Percentiles rank a stretch among this genome's conserved stretches.
phyloP scores from a whole-genome alignment of 2,888 invertebrate genomes.

The Heteropelma amictum region DNA sequence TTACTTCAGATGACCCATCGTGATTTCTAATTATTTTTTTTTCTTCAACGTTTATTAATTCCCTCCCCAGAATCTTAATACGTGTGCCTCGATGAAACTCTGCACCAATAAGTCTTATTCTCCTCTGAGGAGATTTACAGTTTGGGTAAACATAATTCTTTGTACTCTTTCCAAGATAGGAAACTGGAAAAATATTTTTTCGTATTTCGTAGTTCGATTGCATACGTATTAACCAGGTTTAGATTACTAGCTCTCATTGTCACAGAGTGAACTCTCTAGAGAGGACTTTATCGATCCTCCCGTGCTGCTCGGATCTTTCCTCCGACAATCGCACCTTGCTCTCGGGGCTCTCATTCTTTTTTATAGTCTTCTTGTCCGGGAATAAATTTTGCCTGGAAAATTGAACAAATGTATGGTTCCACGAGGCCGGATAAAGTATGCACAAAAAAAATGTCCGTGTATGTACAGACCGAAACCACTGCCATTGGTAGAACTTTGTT shows the following conservation, averaged over 20 bases:
- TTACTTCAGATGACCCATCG: too few relatives aligned
- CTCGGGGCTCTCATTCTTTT: constrained; percentile 12
- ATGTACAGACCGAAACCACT: constrained; percentile 45
- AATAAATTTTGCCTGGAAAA: constrained; percentile 32
- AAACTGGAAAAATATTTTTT: constrained; percentile 49
- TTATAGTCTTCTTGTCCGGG: constrained; percentile 21
- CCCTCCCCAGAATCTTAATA: too few relatives aligned
- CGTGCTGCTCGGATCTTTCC: constrained; percentile 27
- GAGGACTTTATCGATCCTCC: constrained; percentile 3
- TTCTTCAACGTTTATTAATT: too few relatives aligned
- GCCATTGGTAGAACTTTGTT: constrained; percentile 9
- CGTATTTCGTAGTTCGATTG: too few relatives aligned
- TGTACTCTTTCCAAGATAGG: background rate
- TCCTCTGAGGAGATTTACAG: too few relatives aligned
- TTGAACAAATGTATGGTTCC: constrained; percentile 38
- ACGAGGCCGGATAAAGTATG: constrained; percentile 14
- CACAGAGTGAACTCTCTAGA: constrained; percentile 3
- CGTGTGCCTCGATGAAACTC: too few relatives aligned
- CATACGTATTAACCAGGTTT: constrained; percentile 17
- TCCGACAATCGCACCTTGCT: constrained; percentile 34
- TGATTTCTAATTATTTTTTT: too few relatives aligned
- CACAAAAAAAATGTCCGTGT: constrained; percentile 9
- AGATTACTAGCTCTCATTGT: constrained; percentile 23
- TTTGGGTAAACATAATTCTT: too few relatives aligned
- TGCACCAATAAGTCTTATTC: too few relatives aligned